Percentiles rank a stretch among this genome's conserved stretches.
Conservation (phyloP, 1,140 invertebrate species). For the Chironomus striatipennis region DNA sequence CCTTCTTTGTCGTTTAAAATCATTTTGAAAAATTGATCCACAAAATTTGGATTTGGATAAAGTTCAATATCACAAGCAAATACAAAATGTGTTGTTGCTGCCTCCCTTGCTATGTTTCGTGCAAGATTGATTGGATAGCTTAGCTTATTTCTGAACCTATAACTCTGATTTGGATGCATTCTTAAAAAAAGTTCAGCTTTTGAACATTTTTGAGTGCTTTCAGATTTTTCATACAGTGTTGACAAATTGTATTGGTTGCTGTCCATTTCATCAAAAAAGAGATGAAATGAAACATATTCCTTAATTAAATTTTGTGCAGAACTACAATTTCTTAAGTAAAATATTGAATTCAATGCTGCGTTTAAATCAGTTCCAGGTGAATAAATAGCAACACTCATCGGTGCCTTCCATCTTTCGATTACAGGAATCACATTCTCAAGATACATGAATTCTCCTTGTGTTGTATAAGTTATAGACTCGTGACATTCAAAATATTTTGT, state of each 20-base stretch:
- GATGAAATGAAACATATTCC: constrained; percentile 54
- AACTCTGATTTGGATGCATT: constrained; percentile 28
- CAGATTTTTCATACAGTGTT: too few species aligned
- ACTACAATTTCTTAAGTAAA: constrained; percentile 48
- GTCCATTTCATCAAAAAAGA: constrained; percentile 48
- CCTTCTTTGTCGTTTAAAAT: constrained; percentile 26
- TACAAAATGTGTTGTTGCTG: constrained; percentile 40
- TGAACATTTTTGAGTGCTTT: constrained; percentile 20
- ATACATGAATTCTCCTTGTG: constrained; percentile 52
- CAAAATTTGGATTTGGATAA: constrained; percentile 36
- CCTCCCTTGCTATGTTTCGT: constrained; percentile 37
- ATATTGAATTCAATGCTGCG: constrained; percentile 47
- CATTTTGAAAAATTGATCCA: constrained; percentile 35
- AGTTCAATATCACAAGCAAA: constrained; percentile 46
- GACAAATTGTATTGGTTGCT: too few species aligned
- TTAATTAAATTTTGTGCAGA: constrained; percentile 39
- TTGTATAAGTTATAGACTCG: constrained; percentile 61
- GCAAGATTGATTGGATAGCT: constrained; percentile 44
- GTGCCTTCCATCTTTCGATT: constrained; percentile 43
- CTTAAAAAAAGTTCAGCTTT: constrained; percentile 27
- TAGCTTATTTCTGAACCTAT: constrained; percentile 27
- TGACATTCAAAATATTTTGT: constrained; percentile 42
- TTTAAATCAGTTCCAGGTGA: constrained; percentile 57
- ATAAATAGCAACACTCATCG: constrained; percentile 60
- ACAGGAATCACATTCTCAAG: constrained; percentile 33